Percentiles rank a stretch among this genome's conserved stretches.
These are phyloP conservation scores for Aptenodytes patagonicus DNA, from an alignment of 2,113 vertebrate genomes.

Conservation along the genomic window DNA sequence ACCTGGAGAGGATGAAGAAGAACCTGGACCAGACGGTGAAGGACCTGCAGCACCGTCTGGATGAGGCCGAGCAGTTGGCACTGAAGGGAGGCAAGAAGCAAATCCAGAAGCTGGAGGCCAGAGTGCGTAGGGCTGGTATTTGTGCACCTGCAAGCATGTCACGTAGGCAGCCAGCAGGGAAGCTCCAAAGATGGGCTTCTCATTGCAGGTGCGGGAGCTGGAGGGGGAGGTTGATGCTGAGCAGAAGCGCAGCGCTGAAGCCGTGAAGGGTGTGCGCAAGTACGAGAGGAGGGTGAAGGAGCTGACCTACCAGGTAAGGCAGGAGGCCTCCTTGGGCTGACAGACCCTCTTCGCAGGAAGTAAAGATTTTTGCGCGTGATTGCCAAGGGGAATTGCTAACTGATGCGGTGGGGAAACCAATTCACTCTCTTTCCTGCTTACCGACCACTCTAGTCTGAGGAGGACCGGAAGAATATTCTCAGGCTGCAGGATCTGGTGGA, in stretches of 20 bases:
- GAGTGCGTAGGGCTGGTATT: constrained; percentile 61
- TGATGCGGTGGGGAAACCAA: not conserved
- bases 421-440: not conserved
- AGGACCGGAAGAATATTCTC: constrained; percentile 75
- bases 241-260: constrained; percentile 78
- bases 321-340: not conserved
- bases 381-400: not conserved
- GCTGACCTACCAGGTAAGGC: constrained; percentile 77
- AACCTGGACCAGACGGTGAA: too few relatives aligned
- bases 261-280: constrained; percentile 78
- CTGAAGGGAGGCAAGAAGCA: constrained; percentile 86
- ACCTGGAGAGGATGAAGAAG: constrained; percentile 83
- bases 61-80: constrained; percentile 80
- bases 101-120: constrained; percentile 84
- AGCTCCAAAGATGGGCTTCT: not conserved
- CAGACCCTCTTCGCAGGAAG: too few relatives aligned
- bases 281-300: constrained; percentile 82
- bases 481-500: constrained; percentile 73
- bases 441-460: constrained; percentile 66
- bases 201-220: constrained; percentile 80
- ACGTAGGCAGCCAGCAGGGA: not conserved
- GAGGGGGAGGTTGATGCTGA: constrained; percentile 83
- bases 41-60: too few relatives aligned
- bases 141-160: not conserved
- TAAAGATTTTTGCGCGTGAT: too few relatives aligned